Base-by-base conservation (phyloP, 2,888 invertebrate genomes). In the Tipula lateralis region DNA sequence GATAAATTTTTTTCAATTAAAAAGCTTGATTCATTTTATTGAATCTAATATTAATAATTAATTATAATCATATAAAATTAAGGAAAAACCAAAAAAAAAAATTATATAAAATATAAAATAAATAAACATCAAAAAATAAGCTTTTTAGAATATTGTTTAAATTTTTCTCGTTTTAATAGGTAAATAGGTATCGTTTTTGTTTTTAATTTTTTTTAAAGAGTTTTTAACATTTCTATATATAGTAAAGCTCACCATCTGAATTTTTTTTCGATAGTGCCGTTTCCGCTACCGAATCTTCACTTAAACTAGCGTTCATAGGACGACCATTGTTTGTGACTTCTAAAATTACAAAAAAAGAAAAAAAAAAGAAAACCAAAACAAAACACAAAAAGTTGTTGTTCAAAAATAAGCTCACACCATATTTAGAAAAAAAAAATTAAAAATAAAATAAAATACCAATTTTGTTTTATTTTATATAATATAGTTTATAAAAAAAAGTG, bases 281-380 rank as follows among this genome's bases (percentile, higher is more conserved):
- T 91, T 95, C 95, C 87, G 94, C 93, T 89, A 95, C 94, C 87
- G 95, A 95, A 91, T 96, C 96, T 91, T 95, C 95, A 91, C 94
- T 95, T 91, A 94, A 93, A 90, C 94, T 94, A 87, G 94, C 93
- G 91, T 94, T 93, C 87, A 93, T 90, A 88, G 92, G 91, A 89
- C 91, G 91, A 87, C 91, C 90, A 89, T 91, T 91, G 89, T 90
- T 90, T 88, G 90, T 89, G 88, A 90, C 90, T 88, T 90, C 91
- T 90, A 90, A 87, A 90, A 90, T 66, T 66, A 66, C 24, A 66
- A 66, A 66, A 13, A 19, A 19, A 24, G n/a, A n/a, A 39, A 24
- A 66, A 66, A 66, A 50, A 66, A 50, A 50, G 50, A 50, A 50
- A 50, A 50, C 66, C 24, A 66, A 66, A 66, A 66, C 66, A 66